Conservation (phyloP, 2,888 invertebrate genomes). For the Apodemia mormo region DNA sequence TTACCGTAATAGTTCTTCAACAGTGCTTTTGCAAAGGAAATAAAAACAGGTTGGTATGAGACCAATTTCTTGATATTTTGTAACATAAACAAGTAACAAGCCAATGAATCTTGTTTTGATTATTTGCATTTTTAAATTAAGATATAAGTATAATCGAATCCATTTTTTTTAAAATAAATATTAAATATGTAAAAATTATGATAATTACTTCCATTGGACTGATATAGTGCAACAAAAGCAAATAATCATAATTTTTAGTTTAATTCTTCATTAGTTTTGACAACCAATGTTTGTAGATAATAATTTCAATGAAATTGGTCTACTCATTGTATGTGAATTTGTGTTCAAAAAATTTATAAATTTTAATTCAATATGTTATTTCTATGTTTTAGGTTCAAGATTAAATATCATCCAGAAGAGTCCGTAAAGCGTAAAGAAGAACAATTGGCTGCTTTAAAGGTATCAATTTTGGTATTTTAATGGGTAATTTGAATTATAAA, state of each 20-base stretch:
- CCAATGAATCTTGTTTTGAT: background rate
- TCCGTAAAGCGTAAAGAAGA: conserved; percentile 94
- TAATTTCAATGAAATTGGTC: conserved; percentile 7
- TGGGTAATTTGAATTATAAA: too few relatives aligned
- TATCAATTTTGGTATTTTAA: conserved; percentile 50
- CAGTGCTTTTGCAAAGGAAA: background rate
- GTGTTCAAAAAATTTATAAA: background rate
- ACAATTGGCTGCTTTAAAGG: conserved; percentile 90
- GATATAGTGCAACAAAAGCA: too few relatives aligned
- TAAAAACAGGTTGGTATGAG: conserved; percentile 22
- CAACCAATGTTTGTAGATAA: background rate
- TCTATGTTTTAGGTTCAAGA: conserved; percentile 92
- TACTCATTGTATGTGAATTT: conserved; percentile 3
- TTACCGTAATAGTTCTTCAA: conserved; percentile 44
- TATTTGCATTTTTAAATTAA: background rate
- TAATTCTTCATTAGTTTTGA: too few relatives aligned
- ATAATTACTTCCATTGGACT: too few relatives aligned
- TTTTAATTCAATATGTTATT: conserved; percentile 26
- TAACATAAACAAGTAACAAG: background rate
- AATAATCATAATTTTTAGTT: too few relatives aligned
- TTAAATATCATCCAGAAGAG: conserved; percentile 99
- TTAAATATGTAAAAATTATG: too few relatives aligned
- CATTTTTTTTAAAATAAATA: too few relatives aligned
- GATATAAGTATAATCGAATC: too few relatives aligned
- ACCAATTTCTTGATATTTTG: conserved; percentile 10